Conservation (phyloP, 2,797 vertebrate genomes). For the Oreonectes daqikongensis region DNA sequence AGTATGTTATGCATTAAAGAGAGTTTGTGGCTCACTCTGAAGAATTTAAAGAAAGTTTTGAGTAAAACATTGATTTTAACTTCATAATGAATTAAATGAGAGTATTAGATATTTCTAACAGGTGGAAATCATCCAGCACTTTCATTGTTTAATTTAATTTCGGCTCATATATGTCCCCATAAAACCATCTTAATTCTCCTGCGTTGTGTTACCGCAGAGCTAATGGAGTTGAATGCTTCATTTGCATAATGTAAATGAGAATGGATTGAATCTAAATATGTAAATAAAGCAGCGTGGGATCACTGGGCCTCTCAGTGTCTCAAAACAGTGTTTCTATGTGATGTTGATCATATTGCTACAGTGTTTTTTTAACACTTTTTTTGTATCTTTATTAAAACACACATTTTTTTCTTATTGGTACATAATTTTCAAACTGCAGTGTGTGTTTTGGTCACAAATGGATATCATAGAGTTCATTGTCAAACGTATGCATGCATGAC, state of each 20-base stretch:
- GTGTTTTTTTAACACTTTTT: neutral
- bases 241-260: conserved; percentile 82
- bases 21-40: too few relatives aligned
- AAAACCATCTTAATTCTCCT: conserved; percentile 65
- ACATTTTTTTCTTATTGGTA: neutral
- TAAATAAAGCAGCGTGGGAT: conserved; percentile 43
- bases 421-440: neutral
- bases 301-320: conserved; percentile 34
- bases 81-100: conserved; percentile 2
- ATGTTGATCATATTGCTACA: neutral
- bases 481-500: conserved; percentile 7
- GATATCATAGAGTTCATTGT: conserved; percentile 30
- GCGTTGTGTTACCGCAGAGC: conserved; percentile 69
- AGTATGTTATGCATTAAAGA: too few relatives aligned
- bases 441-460: conserved; percentile 12
- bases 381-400: neutral
- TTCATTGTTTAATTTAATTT: conserved; percentile 48
- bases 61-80: conserved; percentile 25
- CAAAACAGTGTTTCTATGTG: neutral
- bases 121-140: conserved; percentile 25
- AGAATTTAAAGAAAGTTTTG: neutral
- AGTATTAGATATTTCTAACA: conserved; percentile 6
- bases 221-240: conserved; percentile 69
- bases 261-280: conserved; percentile 66
- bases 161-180: conserved; percentile 42